phyloP scores from a whole-genome alignment of 2,888 invertebrate genomes.

The Zaprionus obscuricornis region DNA sequence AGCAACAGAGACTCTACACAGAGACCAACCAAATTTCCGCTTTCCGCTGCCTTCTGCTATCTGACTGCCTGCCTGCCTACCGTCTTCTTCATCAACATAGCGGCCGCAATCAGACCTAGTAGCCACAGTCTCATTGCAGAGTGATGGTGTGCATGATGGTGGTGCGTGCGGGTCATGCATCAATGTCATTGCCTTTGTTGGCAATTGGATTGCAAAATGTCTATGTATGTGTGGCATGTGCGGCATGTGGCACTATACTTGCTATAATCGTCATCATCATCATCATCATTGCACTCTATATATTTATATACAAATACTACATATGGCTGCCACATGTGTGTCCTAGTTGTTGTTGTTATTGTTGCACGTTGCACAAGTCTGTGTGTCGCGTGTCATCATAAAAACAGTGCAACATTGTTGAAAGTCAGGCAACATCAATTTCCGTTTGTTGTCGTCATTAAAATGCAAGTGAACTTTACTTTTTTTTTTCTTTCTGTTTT shows the following conservation, averaged over 20 bases:
- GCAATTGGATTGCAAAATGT: background rate
- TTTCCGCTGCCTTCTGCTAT: no score
- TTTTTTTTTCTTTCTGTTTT: no score
- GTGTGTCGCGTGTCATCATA: slow-evolving; percentile 70
- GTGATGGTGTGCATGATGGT: no score
- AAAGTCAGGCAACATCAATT: slow-evolving; percentile 71
- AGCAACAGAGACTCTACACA: no score
- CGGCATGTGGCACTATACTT: slow-evolving; percentile 25
- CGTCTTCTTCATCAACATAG: no score
- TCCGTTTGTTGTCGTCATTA: slow-evolving; percentile 73
- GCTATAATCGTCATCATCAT: slow-evolving; percentile 19
- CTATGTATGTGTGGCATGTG: no score
- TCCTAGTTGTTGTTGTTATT: slow-evolving; percentile 10
- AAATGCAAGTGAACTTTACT: slow-evolving; percentile 54
- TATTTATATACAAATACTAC: no score
- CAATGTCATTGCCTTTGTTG: slow-evolving; percentile 56
- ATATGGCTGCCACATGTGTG: slow-evolving; percentile 62
- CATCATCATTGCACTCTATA: background rate
- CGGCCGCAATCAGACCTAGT: no score
- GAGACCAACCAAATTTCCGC: no score
- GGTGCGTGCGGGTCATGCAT: slow-evolving; percentile 57
- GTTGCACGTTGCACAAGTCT: slow-evolving; percentile 16
- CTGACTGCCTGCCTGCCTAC: no score
- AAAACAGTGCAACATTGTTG: slow-evolving; percentile 66
- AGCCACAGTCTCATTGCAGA: no score